Conservation (phyloP, 1,140 invertebrate species). For the Lucilia cuprina region DNA sequence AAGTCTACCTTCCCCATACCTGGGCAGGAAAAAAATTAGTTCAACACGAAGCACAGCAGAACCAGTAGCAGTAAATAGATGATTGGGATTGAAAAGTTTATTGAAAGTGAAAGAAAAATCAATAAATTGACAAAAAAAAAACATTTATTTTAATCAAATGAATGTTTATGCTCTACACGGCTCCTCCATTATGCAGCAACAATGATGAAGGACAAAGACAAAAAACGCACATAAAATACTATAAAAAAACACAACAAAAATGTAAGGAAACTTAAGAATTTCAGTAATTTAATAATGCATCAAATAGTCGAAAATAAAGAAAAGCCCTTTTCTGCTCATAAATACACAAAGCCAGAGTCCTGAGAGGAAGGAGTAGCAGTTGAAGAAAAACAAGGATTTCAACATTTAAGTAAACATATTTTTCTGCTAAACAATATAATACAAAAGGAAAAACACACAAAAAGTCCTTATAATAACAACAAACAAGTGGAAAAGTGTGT, state of each 20-base stretch:
- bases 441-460: background rate
- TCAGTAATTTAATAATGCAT: constrained; percentile 31
- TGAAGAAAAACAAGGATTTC: too few relatives aligned
- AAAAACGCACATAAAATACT: background rate
- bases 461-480: background rate
- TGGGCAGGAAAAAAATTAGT: background rate
- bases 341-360: too few relatives aligned
- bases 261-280: background rate
- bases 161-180: background rate
- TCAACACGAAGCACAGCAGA: background rate
- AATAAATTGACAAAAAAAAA: constrained; percentile 31
- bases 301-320: constrained; percentile 26
- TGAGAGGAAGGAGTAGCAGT: too few relatives aligned
- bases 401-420: too few relatives aligned
- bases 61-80: background rate
- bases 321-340: background rate
- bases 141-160: constrained; percentile 29
- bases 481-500: background rate
- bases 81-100: constrained; percentile 17
- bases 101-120: constrained; percentile 24
- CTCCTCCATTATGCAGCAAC: too few relatives aligned
- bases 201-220: background rate
- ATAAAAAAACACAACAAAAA: background rate
- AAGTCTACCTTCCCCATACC: background rate
- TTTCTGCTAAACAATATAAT: background rate